Base-by-base conservation (phyloP, 2,888 invertebrate genomes). In the Entomobrya proxima region DNA sequence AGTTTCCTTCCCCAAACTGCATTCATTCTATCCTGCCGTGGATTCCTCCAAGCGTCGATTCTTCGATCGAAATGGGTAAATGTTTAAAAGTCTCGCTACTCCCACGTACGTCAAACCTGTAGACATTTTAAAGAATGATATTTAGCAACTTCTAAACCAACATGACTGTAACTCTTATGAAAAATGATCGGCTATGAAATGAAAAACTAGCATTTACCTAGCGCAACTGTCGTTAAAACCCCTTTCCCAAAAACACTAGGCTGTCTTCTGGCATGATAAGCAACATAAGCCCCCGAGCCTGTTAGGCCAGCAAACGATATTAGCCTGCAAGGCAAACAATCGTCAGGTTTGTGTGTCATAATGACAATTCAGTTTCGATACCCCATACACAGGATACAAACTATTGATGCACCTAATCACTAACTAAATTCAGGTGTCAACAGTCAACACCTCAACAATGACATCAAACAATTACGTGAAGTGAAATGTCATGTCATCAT, bases 211-310 rank as follows among this genome's bases (percentile, higher is more conserved):
- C 9, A 61, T 21, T 64, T 72, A 86, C 86, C 83, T 7, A 74
- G 0, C n/a, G 83, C 79, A 52, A 74, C 74, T 13, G 21, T 35
- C 21, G 69, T 27, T 15, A 84, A n/a, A 21, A 76, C 40, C n/a
- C 18, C 37, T 76, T 67, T 83, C 15, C 47, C 74, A 47, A 58
- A 9, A 1, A 30, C 21, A 7, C 37, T 37, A 11, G 55, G 74
- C 13, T 79, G 75, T 5, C 35, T 67, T 21, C 35, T 50, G 0
- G 67, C 80, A 47, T 84, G 69, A 32, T 78, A 72, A n/a, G 35
- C 58, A 2, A 88, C 83, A 61, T 88, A 88, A 64, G 47, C 37
- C 18, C 88, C 85, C 9, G 87, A 87, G 11, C 81, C 69, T 7
- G 85, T 32, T 4, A 88, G 40, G n/a, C 88, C 87, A 27, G 47